Conservation (phyloP, 2,113 vertebrate species). For the Neomonachus schauinslandi region DNA sequence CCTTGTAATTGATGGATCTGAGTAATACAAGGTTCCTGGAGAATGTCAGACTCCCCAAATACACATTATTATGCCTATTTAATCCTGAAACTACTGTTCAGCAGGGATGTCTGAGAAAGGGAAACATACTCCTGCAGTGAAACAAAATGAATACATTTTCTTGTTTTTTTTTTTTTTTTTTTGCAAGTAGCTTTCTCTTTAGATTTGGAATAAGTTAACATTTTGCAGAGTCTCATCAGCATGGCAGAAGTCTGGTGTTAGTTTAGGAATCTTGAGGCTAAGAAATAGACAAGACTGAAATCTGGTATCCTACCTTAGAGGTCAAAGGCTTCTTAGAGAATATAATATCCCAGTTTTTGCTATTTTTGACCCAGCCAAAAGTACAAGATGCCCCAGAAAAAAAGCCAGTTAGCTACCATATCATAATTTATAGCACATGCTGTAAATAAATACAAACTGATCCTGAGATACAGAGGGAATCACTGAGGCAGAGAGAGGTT, state of each 20-base stretch:
- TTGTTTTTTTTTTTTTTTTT: not conserved
- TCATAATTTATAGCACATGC: not conserved
- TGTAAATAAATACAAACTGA: not conserved
- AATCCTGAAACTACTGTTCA: not conserved
- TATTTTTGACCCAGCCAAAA: not conserved
- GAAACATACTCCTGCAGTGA: not conserved
- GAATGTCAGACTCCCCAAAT: not conserved
- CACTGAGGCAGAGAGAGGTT: not conserved
- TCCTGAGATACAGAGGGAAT: not conserved
- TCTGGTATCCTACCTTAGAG: not conserved
- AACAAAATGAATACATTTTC: not conserved
- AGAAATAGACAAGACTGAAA: not conserved
- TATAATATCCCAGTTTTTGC: not conserved
- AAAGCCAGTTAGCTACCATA: not conserved
- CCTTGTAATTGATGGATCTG: not conserved
- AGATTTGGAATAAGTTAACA: not conserved
- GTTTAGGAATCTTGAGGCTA: not conserved
- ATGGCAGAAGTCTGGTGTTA: not conserved
- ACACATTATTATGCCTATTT: not conserved
- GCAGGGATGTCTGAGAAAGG: not conserved
- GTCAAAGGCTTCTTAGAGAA: slow-evolving; percentile 1
- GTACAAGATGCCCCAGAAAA: not conserved
- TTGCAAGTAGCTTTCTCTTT: not conserved
- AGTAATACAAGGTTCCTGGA: not conserved
- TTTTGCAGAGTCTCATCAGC: not conserved